A percentile compares a stretch with the other conserved stretches of the same genome.
Conservation (phyloP, 2,888 invertebrate genomes). For the Parapristionchus giblindavisi region DNA sequence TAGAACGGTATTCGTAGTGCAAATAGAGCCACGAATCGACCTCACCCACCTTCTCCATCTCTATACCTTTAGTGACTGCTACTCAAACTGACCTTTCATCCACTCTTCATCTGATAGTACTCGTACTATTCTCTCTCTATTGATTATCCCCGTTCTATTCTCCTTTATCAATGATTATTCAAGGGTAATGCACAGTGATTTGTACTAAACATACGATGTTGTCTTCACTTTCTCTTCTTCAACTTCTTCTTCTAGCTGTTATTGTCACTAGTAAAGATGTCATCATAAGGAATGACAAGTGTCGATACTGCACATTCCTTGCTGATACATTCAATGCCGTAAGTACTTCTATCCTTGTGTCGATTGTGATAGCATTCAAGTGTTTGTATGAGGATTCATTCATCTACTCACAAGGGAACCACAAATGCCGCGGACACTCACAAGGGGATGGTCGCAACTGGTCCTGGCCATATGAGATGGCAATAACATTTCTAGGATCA, state of each 20-base stretch:
- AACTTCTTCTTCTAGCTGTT: not conserved
- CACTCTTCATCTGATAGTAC: too few relatives aligned
- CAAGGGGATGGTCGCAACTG: too few relatives aligned
- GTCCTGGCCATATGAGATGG: too few relatives aligned
- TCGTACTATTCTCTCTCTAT: not conserved
- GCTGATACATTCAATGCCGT: conserved; percentile 61
- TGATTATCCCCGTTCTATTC: not conserved
- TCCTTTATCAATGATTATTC: not conserved
- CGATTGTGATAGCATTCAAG: not conserved
- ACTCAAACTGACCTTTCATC: too few relatives aligned
- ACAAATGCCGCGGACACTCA: too few relatives aligned
- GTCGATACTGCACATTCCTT: conserved; percentile 58
- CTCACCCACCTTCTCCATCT: not conserved
- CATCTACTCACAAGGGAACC: too few relatives aligned
- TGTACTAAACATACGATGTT: conserved; percentile 16
- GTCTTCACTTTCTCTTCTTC: not conserved
- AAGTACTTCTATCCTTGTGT: conserved; percentile 29
- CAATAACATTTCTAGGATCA: not conserved
- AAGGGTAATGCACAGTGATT: conserved; percentile 12
- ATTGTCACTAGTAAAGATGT: conserved; percentile 24
- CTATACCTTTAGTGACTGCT: conserved; percentile 11
- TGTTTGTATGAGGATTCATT: too few relatives aligned
- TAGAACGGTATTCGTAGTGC: conserved; percentile 3
- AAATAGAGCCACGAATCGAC: conserved; percentile 16
- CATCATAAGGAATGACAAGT: conserved; percentile 53